These are phyloP conservation scores for Styela clava DNA, from an alignment of 23 tunicate species.

Conservation along the genomic window DNA sequence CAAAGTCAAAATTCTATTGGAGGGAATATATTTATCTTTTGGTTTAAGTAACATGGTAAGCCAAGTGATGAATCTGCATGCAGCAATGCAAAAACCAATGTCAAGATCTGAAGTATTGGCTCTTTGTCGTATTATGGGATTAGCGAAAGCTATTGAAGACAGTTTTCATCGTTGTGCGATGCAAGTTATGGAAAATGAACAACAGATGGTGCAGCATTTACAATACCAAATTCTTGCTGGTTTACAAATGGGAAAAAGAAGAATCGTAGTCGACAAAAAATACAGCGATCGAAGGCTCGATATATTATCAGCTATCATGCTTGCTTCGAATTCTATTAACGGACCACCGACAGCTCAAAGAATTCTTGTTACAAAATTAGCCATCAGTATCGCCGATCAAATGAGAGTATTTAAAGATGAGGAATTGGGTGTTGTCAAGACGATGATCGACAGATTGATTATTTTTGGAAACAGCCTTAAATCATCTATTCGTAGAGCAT, in stretches of 20 bases:
- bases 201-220: constrained; percentile 67
- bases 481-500: constrained; percentile 17
- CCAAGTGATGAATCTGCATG: constrained; percentile 71
- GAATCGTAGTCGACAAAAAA: constrained; percentile 62
- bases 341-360: constrained; percentile 81
- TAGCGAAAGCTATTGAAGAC: constrained; percentile 61
- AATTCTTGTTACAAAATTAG: constrained; percentile 55
- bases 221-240: constrained; percentile 57
- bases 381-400: constrained; percentile 77
- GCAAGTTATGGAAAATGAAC: constrained; percentile 37
- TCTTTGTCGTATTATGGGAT: constrained; percentile 75
- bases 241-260: constrained; percentile 64
- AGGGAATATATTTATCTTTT: constrained; percentile 54
- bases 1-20: constrained; percentile 39
- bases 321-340: constrained; percentile 50
- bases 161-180: constrained; percentile 47
- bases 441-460: constrained; percentile 39
- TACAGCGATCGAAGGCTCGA: constrained; percentile 87
- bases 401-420: constrained; percentile 75
- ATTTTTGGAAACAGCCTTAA: constrained; percentile 45
- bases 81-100: constrained; percentile 61
- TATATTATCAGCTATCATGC: constrained; percentile 68
- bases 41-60: constrained; percentile 42
- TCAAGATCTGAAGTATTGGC: constrained; percentile 61
- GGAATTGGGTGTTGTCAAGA: constrained; percentile 31